These are phyloP conservation scores for Rhopalosiphum maidis DNA, from an alignment of 1,140 invertebrate species.

Conservation along the genomic window DNA sequence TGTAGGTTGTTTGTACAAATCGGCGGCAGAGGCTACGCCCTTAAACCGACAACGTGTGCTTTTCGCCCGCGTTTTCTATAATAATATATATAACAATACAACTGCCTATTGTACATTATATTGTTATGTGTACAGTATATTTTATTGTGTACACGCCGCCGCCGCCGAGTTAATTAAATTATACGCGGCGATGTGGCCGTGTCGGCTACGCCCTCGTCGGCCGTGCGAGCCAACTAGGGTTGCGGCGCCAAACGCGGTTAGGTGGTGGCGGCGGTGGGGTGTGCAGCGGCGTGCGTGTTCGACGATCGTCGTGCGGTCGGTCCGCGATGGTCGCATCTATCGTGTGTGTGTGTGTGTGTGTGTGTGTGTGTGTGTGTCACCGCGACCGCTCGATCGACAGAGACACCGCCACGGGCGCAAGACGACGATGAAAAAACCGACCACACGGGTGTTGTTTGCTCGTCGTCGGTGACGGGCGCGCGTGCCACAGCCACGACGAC, in stretches of 20 bases:
- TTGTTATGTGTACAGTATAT: not conserved
- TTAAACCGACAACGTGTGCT: not conserved
- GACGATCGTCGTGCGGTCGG: not conserved
- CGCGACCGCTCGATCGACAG: too few relatives aligned
- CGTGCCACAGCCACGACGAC: too few relatives aligned
- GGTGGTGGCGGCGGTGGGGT: too few relatives aligned
- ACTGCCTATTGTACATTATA: not conserved
- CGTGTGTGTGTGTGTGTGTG: too few relatives aligned
- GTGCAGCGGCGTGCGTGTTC: not conserved
- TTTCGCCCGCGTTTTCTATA: not conserved
- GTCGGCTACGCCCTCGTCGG: not conserved
- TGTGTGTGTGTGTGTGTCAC: too few relatives aligned
- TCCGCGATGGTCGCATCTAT: too few relatives aligned
- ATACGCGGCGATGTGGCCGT: not conserved
- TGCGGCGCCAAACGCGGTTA: too few relatives aligned
- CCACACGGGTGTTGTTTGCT: too few relatives aligned
- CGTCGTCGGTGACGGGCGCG: too few relatives aligned
- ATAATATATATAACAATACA: not conserved
- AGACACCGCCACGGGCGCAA: too few relatives aligned
- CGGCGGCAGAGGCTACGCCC: not conserved
- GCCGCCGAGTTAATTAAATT: conserved; percentile 3
- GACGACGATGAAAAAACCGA: too few relatives aligned
- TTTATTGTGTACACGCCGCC: not conserved
- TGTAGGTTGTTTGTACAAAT: not conserved
- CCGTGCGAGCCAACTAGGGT: too few relatives aligned